Evolutionary conservation across 1,140 invertebrate genomes (phyloP), one percentile per base, ranked within the genome.

Genomic region (Danaus melanippus): DNA sequence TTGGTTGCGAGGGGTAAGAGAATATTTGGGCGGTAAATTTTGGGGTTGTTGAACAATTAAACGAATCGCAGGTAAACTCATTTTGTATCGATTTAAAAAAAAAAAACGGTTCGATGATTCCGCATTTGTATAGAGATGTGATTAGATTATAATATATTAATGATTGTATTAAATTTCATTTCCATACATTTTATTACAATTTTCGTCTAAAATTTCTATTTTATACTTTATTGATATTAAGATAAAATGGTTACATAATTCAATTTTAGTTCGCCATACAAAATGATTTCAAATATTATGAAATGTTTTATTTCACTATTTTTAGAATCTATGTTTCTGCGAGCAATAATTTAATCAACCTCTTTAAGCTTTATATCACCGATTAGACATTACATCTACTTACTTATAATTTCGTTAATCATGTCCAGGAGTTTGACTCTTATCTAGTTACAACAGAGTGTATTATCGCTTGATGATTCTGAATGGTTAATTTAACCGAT

Each of bases 11-110:
- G 58, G 48, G 40, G 51, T 53, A 50, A 55, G 50, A 21, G 58
- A 66, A 70, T 61, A 66, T 51, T 65, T 58, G 75, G 67, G 71
- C 58, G 73, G 62, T 69, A 65, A 76, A 71, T 74, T 81, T 80
- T 64, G 76, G 81, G 79, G 77, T 78, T 74, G 76, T 67, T 70
- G 71, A 74, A 82, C 81, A 82, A 84, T 81, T 76, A 79, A 79
- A 60, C 45, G 67, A 74, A 67, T 75, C 62, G 66, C 81, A 84
- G 81, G 81, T 84, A 84, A 74, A 79, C 65, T 77, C 54, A 79
- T 77, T 76, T 78, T 52, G 64, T 59, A 69, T 68, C 57, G 54
- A 51, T 52, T 52, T 15, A 50, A 51, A 58, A 62, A 67, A 58
- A 62, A 67, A 76, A 74, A 75, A 74, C 69, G 57, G 54, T 76